These are phyloP conservation scores for Sinocyclocheilus anophthalmus DNA, from an alignment of 2,113 vertebrate species.

Conservation along the genomic window DNA sequence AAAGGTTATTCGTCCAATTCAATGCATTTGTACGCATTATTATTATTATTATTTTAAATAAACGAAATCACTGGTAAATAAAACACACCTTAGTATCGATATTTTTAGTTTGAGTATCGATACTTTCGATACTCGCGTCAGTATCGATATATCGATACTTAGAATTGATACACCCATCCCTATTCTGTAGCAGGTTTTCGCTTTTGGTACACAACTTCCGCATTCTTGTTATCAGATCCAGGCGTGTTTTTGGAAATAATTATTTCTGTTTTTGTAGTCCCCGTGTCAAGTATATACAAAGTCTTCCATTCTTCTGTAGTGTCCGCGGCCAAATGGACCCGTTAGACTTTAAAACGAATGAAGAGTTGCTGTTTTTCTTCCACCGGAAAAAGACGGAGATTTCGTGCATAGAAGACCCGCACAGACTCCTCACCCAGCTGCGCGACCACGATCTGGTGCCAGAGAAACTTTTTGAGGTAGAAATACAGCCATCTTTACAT, in stretches of 20 bases:
- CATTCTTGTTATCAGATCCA: too few species aligned
- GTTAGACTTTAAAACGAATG: conserved; percentile 52
- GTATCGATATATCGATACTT: too few species aligned
- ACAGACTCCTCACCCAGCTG: conserved; percentile 67
- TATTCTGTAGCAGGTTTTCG: conserved; percentile 1
- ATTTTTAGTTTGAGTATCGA: too few species aligned
- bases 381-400: conserved; percentile 67
- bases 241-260: not conserved
- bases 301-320: not conserved
- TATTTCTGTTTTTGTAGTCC: not conserved
- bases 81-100: too few species aligned
- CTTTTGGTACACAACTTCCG: conserved; percentile 63
- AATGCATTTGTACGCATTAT: too few species aligned
- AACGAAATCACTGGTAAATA: too few species aligned
- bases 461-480: conserved; percentile 64
- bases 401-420: conserved; percentile 68
- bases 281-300: not conserved
- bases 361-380: conserved; percentile 62
- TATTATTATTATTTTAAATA: too few species aligned
- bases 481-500: not conserved
- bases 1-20: too few species aligned
- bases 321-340: conserved; percentile 56
- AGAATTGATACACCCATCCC: too few species aligned
- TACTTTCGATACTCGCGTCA: too few species aligned
- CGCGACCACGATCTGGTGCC: conserved; percentile 69